Evolutionary conservation across 2,113 vertebrate species (phyloP), one percentile per base, ranked within the genome.

Genomic region (Cyanocitta stelleri): DNA sequence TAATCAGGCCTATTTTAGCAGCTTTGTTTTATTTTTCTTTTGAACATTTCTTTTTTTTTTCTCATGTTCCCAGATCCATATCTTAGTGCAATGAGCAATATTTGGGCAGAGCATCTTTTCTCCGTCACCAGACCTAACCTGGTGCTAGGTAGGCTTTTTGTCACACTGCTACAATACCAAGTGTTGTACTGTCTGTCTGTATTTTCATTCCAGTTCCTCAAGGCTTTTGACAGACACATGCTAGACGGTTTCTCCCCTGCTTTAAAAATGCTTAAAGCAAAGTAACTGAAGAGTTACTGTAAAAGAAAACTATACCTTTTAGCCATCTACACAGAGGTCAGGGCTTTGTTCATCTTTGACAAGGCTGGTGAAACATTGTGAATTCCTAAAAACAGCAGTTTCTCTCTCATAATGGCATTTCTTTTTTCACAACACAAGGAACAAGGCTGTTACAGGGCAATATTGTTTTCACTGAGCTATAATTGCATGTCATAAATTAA

Each of bases 1-100:
- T 96, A 97, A 98, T 98, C 92, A 82, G 96, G 93, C 96, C 94
- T 90, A 96, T 98, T 98, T 98, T 90, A 93, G 96, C 61, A 86
- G 93, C 87, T 97, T 97, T 98, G 97, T 98, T 98, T 98, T 97
- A 97, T 96, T 97, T 98, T 97, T 78, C 96, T 97, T 98, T 98
- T 97, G 92, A 98, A 97, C 62, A 2, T 46, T 85, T 75, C 84
- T 90, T 89, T 44, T 84, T 56, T 8, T 78, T 69, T 73, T 76
- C 63, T 11, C 23, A 56, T 96, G 73, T 93, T 97, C 87, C 37
- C 89, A 96, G 90, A 94, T 98, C 83, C 96, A 72, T 93, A 97
- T 88, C 96, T 96, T 93, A 64, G 86, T 93, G 92, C 29, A 17
- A 48, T 3, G 30, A 67, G 92, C 48, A 90, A 94, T 94, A 96